phyloP scores from a whole-genome alignment of 2,888 invertebrate species.

The Lasioglossum morio region DNA sequence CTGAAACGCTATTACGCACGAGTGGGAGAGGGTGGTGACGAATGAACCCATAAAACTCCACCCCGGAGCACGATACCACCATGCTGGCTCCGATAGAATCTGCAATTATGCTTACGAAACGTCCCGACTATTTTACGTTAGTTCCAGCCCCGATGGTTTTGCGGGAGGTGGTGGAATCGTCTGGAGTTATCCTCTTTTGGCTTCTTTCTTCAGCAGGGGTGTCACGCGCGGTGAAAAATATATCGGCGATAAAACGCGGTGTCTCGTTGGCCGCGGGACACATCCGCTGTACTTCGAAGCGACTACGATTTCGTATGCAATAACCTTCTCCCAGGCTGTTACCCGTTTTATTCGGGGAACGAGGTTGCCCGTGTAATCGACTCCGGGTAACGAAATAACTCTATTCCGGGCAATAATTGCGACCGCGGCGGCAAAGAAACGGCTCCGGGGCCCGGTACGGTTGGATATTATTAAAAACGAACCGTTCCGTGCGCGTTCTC shows the following conservation, averaged over 20 bases:
- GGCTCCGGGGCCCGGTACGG: background rate
- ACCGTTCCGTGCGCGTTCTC: background rate
- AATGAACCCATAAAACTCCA: slow-evolving; percentile 72
- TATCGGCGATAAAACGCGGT: slow-evolving; percentile 63
- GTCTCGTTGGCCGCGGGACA: slow-evolving; percentile 24
- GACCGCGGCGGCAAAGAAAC: slow-evolving; percentile 1
- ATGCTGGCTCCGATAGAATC: slow-evolving; percentile 61
- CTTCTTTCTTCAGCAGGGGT: slow-evolving; percentile 24
- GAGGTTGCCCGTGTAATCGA: slow-evolving; percentile 34
- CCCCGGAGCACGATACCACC: slow-evolving; percentile 36
- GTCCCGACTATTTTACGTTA: slow-evolving; percentile 60
- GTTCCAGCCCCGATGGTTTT: slow-evolving; percentile 23
- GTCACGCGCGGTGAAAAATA: slow-evolving; percentile 40
- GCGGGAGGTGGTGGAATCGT: background rate
- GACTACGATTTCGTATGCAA: slow-evolving; percentile 31
- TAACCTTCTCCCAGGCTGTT: slow-evolving; percentile 28
- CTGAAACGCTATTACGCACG: slow-evolving; percentile 41
- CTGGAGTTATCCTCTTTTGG: slow-evolving; percentile 10
- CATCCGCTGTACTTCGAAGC: slow-evolving; percentile 6
- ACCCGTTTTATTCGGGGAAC: slow-evolving; percentile 28
- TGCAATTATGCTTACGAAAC: slow-evolving; percentile 70
- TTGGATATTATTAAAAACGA: background rate
- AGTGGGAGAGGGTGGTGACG: slow-evolving; percentile 51
- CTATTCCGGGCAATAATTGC: slow-evolving; percentile 38
- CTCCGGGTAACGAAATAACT: slow-evolving; percentile 36